Conservation (phyloP, 2,113 vertebrate genomes). For the Peucedramus taeniatus region DNA sequence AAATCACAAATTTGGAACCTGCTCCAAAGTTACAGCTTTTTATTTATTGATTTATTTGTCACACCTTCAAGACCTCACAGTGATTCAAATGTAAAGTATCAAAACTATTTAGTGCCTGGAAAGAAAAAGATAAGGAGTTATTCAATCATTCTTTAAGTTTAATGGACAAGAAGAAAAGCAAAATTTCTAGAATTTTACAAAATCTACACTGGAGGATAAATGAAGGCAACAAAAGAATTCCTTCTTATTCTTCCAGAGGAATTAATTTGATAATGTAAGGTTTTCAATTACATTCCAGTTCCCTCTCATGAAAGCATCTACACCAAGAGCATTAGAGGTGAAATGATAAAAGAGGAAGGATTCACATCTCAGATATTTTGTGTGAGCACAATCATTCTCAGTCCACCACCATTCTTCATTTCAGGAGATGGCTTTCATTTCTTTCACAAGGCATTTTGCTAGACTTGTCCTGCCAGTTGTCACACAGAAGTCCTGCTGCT, state of each 20-base stretch:
- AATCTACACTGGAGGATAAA: not conserved
- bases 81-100: not conserved
- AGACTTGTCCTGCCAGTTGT: not conserved
- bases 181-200: not conserved
- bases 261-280: not conserved
- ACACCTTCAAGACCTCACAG: not conserved
- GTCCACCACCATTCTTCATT: not conserved
- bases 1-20: not conserved
- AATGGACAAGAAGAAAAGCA: not conserved
- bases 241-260: not conserved
- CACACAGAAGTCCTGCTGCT: not conserved
- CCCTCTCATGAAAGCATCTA: not conserved
- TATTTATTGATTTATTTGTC: not conserved
- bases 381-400: not conserved
- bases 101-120: not conserved
- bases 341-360: not conserved
- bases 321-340: not conserved
- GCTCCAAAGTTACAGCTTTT: not conserved
- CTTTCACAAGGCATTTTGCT: not conserved
- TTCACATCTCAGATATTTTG: not conserved
- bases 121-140: not conserved
- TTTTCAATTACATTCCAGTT: not conserved
- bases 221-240: not conserved
- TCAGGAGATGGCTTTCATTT: not conserved
- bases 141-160: not conserved